phyloP scores from a whole-genome alignment of 2,797 vertebrate genomes.

The Clarias fuscus region DNA sequence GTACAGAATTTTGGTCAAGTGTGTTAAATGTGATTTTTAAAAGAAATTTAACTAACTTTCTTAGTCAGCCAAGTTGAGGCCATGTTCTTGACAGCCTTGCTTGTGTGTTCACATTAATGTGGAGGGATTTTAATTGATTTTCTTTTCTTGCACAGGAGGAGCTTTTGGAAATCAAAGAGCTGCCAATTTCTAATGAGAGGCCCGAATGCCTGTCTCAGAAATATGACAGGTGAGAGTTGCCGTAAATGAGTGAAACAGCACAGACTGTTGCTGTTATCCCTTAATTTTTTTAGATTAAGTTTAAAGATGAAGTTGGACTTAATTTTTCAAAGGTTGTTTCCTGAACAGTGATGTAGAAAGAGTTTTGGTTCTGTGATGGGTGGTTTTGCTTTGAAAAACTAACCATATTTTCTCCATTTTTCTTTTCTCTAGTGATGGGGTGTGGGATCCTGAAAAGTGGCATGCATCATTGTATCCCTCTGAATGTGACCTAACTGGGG shows the following conservation, averaged over 20 bases:
- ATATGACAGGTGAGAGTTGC: slow-evolving; percentile 89
- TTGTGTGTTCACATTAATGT: not conserved
- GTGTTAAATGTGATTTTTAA: too few species aligned
- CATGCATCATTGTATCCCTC: slow-evolving; percentile 95
- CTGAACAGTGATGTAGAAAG: too few species aligned
- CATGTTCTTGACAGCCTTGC: not conserved
- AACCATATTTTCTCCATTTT: not conserved
- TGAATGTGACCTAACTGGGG: slow-evolving; percentile 86
- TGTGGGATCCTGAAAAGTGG: slow-evolving; percentile 99
- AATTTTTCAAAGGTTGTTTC: not conserved
- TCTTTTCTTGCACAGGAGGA: slow-evolving; percentile 79
- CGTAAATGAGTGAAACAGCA: not conserved
- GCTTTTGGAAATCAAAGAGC: slow-evolving; percentile 93
- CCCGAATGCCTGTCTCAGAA: slow-evolving; percentile 94
- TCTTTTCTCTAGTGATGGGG: slow-evolving; percentile 81
- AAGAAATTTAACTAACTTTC: not conserved
- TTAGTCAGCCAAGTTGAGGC: not conserved
- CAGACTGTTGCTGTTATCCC: not conserved
- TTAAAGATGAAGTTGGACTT: not conserved
- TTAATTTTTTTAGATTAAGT: not conserved
- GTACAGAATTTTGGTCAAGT: too few species aligned
- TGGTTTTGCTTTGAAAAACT: not conserved
- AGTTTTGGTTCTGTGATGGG: not conserved
- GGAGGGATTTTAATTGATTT: not conserved
- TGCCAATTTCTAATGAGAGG: slow-evolving; percentile 90